Percentiles rank a stretch among this genome's conserved stretches.
Evolutionary conservation across 2,888 invertebrate species (phyloP).

Genomic region (Caenorhabditis sp.): DNA sequence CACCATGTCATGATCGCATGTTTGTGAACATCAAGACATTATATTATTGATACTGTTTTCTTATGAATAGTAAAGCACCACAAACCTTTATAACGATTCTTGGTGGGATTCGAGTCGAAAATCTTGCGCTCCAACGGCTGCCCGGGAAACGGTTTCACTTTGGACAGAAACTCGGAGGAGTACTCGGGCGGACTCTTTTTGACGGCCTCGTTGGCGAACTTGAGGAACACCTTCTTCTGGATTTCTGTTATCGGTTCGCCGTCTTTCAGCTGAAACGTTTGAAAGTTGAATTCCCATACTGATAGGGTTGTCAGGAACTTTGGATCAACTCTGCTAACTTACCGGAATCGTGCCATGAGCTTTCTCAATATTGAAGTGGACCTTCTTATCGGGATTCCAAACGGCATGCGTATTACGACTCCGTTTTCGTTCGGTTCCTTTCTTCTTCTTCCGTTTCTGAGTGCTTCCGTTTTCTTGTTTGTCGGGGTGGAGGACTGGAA

Average conservation of each 20-base stretch:
- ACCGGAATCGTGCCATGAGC: neutral
- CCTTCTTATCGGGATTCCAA: slow-evolving; percentile 52
- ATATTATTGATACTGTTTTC: too few species aligned
- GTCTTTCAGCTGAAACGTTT: slow-evolving; percentile 50
- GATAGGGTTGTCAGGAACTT: too few species aligned
- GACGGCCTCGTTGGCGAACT: slow-evolving; percentile 57
- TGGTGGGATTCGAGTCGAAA: slow-evolving; percentile 57
- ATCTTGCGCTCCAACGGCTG: slow-evolving; percentile 56
- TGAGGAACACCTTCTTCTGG: slow-evolving; percentile 53
- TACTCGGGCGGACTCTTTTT: slow-evolving; percentile 51
- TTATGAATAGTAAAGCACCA: neutral
- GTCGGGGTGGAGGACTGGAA: slow-evolving; percentile 53
- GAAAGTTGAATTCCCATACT: too few species aligned
- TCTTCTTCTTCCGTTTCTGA: slow-evolving; percentile 35
- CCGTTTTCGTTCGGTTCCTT: slow-evolving; percentile 23
- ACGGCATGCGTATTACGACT: neutral
- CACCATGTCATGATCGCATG: too few species aligned
- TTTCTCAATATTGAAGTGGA: neutral
- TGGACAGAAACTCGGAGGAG: slow-evolving; percentile 44
- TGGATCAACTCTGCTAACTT: neutral
- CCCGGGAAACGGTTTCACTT: slow-evolving; percentile 58
- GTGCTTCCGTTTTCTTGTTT: slow-evolving; percentile 56
- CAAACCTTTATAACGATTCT: slow-evolving; percentile 65
- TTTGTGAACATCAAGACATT: neutral
- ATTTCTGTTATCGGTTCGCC: slow-evolving; percentile 53